Evolutionary conservation across 2,888 invertebrate genomes (phyloP), one percentile per base, ranked within the genome.

Genomic region (Eueremaeus valkanovi): DNA sequence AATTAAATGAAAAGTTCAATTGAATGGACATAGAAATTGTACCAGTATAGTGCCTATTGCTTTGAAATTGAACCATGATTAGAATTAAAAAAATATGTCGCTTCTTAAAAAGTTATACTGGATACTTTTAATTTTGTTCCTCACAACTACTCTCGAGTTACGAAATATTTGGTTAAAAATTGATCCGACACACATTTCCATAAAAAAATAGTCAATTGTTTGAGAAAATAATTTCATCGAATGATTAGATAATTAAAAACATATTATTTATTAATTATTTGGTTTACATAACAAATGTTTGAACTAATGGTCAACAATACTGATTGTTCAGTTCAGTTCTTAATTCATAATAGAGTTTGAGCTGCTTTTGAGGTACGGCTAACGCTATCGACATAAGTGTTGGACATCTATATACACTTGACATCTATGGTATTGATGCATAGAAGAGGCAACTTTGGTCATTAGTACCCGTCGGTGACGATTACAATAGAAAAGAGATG

Each of bases 401-500:
- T 58, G 58, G 24, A 58, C 58, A 58, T 58, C 24, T 29, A 58
- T 49, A 29, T n/a, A n/a, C 16, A 58, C 16, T 27, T 58, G 58
- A 58, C 58, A 58, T 58, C 58, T 21, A 27, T 21, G 18, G 9
- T 58, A 13, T 27, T n/a, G 29, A 27, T 29, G 29, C 58, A 58
- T 29, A 58, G 58, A 27, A n/a, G 58, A 58, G 58, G 58, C 58
- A 58, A 58, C 58, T 58, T 58, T 58, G 58, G 58, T 58, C 58
- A 58, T 24, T 21, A 58, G 29, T 42, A 42, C 42, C 21, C n/a
- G 21, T 21, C 58, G 58, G 24, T 29, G 16, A 27, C 24, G 29
- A 58, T 13, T 27, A 58, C 58, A 58, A 58, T 58, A 11, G 21
- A 24, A 55, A 55, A 61, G 61, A 31, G 61, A 61, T 49, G 49